Evolutionary conservation across 92 coral and sea anemone species (phyloP), one percentile per base, ranked within the genome.

Genomic region (Paragorgia papillata): DNA sequence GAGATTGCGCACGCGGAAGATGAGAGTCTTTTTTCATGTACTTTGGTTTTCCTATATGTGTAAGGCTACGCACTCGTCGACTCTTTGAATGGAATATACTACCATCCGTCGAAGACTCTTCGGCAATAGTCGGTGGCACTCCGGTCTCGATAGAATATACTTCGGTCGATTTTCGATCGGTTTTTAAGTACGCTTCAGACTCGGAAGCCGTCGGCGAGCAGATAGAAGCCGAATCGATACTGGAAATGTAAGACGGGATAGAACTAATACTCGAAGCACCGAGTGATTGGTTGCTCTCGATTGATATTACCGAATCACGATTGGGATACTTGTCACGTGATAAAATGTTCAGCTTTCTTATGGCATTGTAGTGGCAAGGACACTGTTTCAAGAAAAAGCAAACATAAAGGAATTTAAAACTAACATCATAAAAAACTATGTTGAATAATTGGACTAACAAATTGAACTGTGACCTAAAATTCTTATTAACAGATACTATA

Each of bases 121-220:
- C 77, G 62, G 77, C 77, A 28, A 70, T 70, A 17, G 77, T 70
- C 62, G 77, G 77, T 2, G 77, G 77, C 18, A 70, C 77, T 28
- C 77, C 77, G 59, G 57, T 68, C n/a, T 68, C 75, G 31, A 68
- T 26, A 34, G 75, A 29, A 57, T 9, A 70, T 19, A 50, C 46
- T 1, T 70, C 77, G 48, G 62, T 3, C 5, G 22, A 10, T 26
- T 70, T 70, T 70, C 77, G 77, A 40, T 70, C 77, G 2, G 49
- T 15, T 34, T 51, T 70, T 39, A 34, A 70, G 62, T 70, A 29
- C 17, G 62, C 77, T 33, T 70, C 77, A 39, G 61, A 44, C 31
- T 70, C 77, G 20, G 77, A 70, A 24, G 62, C 62, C 4, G 77
- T 53, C 13, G 62, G 77, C 28, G 77, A 50, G n/a, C 63, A 70